phyloP scores from a whole-genome alignment of 2,888 invertebrate genomes.

The Trilocha varians region DNA sequence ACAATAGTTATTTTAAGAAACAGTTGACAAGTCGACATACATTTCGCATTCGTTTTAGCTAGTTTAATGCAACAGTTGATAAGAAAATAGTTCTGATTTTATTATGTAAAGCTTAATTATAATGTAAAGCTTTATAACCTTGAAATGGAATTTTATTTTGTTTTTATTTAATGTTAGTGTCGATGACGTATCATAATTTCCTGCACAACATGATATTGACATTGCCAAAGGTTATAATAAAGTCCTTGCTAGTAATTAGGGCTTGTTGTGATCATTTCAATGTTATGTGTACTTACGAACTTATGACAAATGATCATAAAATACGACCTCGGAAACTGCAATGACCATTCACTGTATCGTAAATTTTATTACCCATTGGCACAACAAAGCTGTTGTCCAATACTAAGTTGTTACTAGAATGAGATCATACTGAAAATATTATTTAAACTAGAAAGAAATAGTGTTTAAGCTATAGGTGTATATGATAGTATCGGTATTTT shows the following conservation, averaged over 20 bases:
- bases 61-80: too few relatives aligned
- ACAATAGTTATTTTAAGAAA: conserved; percentile 1
- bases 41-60: too few relatives aligned
- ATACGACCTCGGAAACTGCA: conserved; percentile 29
- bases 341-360: conserved; percentile 26
- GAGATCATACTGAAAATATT: conserved; percentile 29
- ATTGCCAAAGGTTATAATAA: conserved; percentile 16
- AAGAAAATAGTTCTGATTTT: too few relatives aligned
- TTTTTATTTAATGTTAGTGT: conserved; percentile 3
- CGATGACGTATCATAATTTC: not conserved
- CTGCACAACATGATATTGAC: conserved; percentile 14
- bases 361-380: conserved; percentile 34
- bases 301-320: conserved; percentile 18
- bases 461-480: too few relatives aligned
- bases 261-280: conserved; percentile 12
- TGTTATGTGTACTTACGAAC: too few relatives aligned
- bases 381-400: conserved; percentile 20
- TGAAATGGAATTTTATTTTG: too few relatives aligned
- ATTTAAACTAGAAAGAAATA: not conserved
- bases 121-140: too few relatives aligned
- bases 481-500: too few relatives aligned
- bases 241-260: conserved; percentile 21
- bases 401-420: conserved; percentile 19
- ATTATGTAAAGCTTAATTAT: too few relatives aligned
- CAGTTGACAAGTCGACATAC: not conserved